Percentiles rank a stretch among this genome's conserved stretches.
Evolutionary conservation across 2,888 invertebrate species (phyloP).

Genomic region (Tryphoninae sp.): DNA sequence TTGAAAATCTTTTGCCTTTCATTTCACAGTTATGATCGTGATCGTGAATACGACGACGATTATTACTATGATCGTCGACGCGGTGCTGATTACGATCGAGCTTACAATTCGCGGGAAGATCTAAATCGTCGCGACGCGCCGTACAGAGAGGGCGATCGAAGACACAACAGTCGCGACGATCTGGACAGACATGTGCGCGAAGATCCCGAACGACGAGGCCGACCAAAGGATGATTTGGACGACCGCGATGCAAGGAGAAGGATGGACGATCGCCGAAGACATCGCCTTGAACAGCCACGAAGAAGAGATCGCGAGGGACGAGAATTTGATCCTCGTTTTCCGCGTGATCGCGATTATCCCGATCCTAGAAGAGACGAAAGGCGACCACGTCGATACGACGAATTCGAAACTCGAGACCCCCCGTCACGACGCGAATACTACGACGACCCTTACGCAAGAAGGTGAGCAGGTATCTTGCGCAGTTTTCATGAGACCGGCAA

Average conservation of each 20-base stretch:
- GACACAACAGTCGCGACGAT: slow-evolving; percentile 77
- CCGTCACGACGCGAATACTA: slow-evolving; percentile 76
- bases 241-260: slow-evolving; percentile 74
- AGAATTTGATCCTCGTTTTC: slow-evolving; percentile 76
- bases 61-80: slow-evolving; percentile 79
- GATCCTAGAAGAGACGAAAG: slow-evolving; percentile 78
- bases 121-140: slow-evolving; percentile 76
- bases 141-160: slow-evolving; percentile 76
- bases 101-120: slow-evolving; percentile 77
- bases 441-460: slow-evolving; percentile 78
- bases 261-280: slow-evolving; percentile 74
- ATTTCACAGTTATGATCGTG: slow-evolving; percentile 75
- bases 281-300: slow-evolving; percentile 72
- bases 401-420: slow-evolving; percentile 76
- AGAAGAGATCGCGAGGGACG: slow-evolving; percentile 68
- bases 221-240: slow-evolving; percentile 76
- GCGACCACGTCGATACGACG: slow-evolving; percentile 76
- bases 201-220: slow-evolving; percentile 74
- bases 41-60: slow-evolving; percentile 79
- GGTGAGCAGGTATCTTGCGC: slow-evolving; percentile 65
- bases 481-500: neutral
- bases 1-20: slow-evolving; percentile 21
- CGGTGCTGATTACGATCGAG: slow-evolving; percentile 74
- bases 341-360: slow-evolving; percentile 72
- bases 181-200: slow-evolving; percentile 75